Percentiles rank a stretch among this genome's conserved stretches.
Evolutionary conservation across 2,113 vertebrate species (phyloP).

Genomic region (Bolborhynchus lineola): DNA sequence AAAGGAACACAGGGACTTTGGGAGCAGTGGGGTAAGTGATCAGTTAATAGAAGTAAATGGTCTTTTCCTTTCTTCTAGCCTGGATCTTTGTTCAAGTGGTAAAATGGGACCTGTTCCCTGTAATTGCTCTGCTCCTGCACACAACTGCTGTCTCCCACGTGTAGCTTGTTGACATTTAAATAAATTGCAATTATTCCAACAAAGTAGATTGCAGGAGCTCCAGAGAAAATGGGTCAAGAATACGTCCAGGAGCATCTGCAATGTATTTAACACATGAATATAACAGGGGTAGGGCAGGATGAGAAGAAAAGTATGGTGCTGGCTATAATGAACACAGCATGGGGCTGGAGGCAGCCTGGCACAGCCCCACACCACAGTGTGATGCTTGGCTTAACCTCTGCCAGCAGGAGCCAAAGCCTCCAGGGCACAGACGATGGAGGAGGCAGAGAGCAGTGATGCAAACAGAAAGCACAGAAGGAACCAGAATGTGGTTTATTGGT

Average conservation of each 20-base stretch:
- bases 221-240: constrained; percentile 31
- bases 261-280: not conserved
- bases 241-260: not conserved
- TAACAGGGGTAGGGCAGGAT: not conserved
- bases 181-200: constrained; percentile 60
- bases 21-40: not conserved
- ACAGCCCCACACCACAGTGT: fast-evolving
- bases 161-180: constrained; percentile 73
- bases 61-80: constrained; percentile 2
- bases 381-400: not conserved
- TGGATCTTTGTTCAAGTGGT: constrained; percentile 28
- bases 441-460: not conserved
- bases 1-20: not conserved
- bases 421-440: not conserved
- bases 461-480: not conserved
- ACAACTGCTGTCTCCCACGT: constrained; percentile 41
- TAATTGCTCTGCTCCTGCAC: constrained; percentile 61
- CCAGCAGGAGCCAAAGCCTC: not conserved
- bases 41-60: not conserved
- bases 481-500: not conserved
- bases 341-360: not conserved
- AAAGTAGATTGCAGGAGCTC: constrained; percentile 42
- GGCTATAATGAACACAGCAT: not conserved
- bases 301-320: not conserved
- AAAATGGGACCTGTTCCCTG: constrained; percentile 35